A percentile compares a stretch with the other conserved stretches of the same genome.
phyloP scores from a whole-genome alignment of 2,113 vertebrate genomes.

The Catharus minimus region DNA sequence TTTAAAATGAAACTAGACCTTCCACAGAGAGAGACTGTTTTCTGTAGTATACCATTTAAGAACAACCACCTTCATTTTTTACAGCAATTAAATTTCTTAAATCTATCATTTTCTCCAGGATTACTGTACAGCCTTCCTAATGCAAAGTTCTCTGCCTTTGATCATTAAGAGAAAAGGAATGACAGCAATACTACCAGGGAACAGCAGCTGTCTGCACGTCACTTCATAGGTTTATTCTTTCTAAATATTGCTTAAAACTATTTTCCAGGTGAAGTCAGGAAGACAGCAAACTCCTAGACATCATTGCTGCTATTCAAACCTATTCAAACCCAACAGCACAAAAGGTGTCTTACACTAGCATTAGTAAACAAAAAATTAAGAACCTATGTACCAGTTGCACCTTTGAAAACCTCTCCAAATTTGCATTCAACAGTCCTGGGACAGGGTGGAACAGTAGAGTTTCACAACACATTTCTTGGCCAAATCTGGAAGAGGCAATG shows the following conservation, averaged over 20 bases:
- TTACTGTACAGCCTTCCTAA: not conserved
- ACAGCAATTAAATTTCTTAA: slow-evolving; percentile 10
- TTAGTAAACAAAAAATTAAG: not conserved
- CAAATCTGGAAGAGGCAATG: not conserved
- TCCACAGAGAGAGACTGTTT: not conserved
- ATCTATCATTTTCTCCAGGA: not conserved
- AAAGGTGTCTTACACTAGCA: not conserved
- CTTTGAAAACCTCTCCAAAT: not conserved
- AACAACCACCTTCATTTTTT: not conserved
- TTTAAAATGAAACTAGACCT: not conserved
- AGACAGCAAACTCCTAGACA: not conserved
- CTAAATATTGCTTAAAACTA: not conserved
- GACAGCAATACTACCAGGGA: not conserved
- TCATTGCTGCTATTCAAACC: not conserved
- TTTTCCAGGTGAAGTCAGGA: not conserved
- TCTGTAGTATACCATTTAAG: not conserved
- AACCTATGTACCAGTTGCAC: not conserved
- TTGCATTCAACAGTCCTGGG: not conserved
- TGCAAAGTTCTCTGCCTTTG: not conserved
- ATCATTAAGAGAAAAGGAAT: not conserved
- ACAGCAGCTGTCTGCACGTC: not conserved
- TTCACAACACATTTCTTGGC: not conserved
- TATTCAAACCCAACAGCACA: not conserved
- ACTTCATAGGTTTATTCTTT: not conserved
- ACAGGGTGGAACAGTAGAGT: not conserved